Percentiles rank a stretch among this genome's conserved stretches.
These are phyloP conservation scores for Eospalax fontanierii DNA, from an alignment of 2,797 vertebrate species.

Conservation along the genomic window DNA sequence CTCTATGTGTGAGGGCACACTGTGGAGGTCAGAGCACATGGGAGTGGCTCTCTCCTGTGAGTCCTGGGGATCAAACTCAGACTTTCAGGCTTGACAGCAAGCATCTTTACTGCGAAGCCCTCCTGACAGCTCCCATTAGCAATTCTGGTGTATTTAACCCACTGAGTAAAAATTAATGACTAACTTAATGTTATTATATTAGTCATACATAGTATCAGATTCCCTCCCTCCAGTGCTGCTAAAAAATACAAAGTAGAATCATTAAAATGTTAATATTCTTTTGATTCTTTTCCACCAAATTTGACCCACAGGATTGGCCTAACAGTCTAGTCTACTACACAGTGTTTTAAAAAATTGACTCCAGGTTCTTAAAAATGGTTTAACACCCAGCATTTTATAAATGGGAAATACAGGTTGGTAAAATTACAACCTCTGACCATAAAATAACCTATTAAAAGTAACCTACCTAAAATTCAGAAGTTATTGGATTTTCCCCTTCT, in stretches of 20 bases:
- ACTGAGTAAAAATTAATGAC: slow-evolving; percentile 53
- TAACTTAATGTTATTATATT: slow-evolving; percentile 5
- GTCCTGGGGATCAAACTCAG: background rate
- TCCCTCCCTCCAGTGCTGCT: background rate
- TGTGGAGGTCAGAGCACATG: background rate
- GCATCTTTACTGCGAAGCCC: background rate
- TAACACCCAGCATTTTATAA: slow-evolving; percentile 53
- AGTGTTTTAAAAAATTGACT: background rate
- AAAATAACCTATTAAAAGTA: slow-evolving; percentile 72
- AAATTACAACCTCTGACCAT: slow-evolving; percentile 69
- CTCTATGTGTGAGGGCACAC: too few relatives aligned
- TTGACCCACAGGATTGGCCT: background rate
- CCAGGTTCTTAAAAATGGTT: background rate
- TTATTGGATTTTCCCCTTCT: slow-evolving; percentile 75
- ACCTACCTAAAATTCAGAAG: slow-evolving; percentile 71
- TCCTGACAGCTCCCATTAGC: background rate
- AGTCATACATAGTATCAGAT: background rate
- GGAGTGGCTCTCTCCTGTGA: background rate
- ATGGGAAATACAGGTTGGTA: slow-evolving; percentile 56
- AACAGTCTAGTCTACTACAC: background rate
- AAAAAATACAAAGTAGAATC: slow-evolving; percentile 6
- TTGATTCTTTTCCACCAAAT: background rate
- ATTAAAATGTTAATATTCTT: slow-evolving; percentile 47
- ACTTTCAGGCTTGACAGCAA: background rate
- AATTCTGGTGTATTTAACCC: slow-evolving; percentile 36